Percentiles rank a stretch among this genome's conserved stretches.
Evolutionary conservation across 2,888 invertebrate species (phyloP).

Genomic region (Phyllotreta striolata): DNA sequence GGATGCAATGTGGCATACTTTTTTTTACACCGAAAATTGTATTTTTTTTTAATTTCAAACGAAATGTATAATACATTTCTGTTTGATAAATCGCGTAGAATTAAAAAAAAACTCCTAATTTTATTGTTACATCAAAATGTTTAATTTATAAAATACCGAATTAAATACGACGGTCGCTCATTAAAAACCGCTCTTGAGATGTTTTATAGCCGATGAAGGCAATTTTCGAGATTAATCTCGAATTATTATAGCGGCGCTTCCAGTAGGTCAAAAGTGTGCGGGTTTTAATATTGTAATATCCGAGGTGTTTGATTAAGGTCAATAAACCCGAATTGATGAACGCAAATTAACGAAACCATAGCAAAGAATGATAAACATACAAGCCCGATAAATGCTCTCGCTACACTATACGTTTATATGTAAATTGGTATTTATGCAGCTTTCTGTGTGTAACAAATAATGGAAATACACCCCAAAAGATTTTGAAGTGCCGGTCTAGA

Average conservation of each 20-base stretch:
- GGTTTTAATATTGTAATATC: not conserved
- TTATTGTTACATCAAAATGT: not conserved
- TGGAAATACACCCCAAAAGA: too few species aligned
- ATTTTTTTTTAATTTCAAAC: conserved; percentile 1
- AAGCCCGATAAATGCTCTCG: too few species aligned
- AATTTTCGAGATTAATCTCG: too few species aligned
- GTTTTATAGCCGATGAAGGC: too few species aligned
- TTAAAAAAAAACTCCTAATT: too few species aligned
- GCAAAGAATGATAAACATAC: too few species aligned
- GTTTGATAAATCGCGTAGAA: not conserved
- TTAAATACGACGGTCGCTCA: not conserved
- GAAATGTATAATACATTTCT: not conserved
- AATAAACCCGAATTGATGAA: conserved; percentile 10
- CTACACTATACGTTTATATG: too few species aligned
- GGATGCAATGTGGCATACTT: conserved; percentile 61
- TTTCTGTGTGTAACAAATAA: too few species aligned
- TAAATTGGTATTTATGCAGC: too few species aligned
- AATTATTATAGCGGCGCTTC: too few species aligned
- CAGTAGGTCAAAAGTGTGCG: not conserved
- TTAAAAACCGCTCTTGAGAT: not conserved
- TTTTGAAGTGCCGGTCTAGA: too few species aligned
- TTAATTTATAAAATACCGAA: too few species aligned
- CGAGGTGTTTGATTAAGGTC: conserved; percentile 14
- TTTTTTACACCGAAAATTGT: conserved; percentile 31
- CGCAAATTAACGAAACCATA: not conserved